Conservation (phyloP, 2,888 invertebrate species). For the Lochmaea capreae region DNA sequence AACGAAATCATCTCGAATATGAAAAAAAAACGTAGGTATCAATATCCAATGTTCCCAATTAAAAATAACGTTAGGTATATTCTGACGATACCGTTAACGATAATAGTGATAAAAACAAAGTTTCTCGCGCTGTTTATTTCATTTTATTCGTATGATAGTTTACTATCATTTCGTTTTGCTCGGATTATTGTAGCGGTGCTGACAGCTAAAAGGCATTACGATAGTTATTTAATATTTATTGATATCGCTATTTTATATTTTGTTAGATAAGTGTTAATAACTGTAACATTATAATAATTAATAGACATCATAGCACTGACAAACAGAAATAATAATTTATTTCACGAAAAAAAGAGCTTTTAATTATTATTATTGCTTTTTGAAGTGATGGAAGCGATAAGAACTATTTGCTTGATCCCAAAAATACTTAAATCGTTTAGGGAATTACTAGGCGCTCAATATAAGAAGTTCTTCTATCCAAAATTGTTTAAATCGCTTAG, state of each 20-base stretch:
- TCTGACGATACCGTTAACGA: not conserved
- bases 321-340: too few relatives aligned
- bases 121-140: not conserved
- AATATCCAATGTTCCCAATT: not conserved
- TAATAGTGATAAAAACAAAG: not conserved
- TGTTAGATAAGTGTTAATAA: not conserved
- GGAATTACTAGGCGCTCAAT: too few relatives aligned
- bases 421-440: too few relatives aligned
- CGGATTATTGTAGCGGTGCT: not conserved
- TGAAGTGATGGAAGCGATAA: too few relatives aligned
- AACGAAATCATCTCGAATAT: too few relatives aligned
- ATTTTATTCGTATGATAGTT: not conserved
- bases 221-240: slow-evolving; percentile 3
- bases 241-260: not conserved
- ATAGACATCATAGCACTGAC: too few relatives aligned
- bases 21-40: not conserved
- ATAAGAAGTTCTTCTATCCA: too few relatives aligned
- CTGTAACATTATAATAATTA: not conserved
- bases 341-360: too few relatives aligned
- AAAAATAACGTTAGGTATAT: not conserved
- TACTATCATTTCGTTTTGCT: not conserved
- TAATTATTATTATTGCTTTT: too few relatives aligned
- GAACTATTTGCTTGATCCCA: too few relatives aligned
- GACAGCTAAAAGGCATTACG: not conserved
- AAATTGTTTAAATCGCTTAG: too few relatives aligned